Evolutionary conservation across 1,140 invertebrate species (phyloP).

Genomic region (Atta colombica): DNA sequence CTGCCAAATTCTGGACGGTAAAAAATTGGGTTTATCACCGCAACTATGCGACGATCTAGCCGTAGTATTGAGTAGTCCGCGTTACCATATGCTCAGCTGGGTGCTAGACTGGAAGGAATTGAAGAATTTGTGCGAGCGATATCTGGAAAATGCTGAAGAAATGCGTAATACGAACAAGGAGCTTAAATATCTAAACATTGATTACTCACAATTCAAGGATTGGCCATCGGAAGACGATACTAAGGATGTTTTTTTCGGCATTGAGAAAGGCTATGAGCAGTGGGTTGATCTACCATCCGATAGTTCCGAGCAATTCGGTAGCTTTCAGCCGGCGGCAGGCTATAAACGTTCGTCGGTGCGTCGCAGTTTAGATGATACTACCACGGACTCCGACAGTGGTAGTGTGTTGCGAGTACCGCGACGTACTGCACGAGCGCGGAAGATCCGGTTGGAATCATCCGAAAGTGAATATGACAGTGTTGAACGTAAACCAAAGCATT

Average conservation of each 20-base stretch:
- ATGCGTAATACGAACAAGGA: slow-evolving; percentile 88
- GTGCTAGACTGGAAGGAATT: slow-evolving; percentile 88
- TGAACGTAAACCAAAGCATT: slow-evolving; percentile 81
- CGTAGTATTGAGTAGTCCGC: slow-evolving; percentile 88
- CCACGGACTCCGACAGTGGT: slow-evolving; percentile 83
- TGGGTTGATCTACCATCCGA: slow-evolving; percentile 83
- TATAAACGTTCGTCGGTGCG: slow-evolving; percentile 79
- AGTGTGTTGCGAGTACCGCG: slow-evolving; percentile 75
- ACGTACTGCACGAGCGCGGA: slow-evolving; percentile 77
- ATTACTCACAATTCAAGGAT: slow-evolving; percentile 89
- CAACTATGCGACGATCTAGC: slow-evolving; percentile 89
- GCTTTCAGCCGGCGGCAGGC: slow-evolving; percentile 80
- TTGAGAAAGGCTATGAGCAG: slow-evolving; percentile 88
- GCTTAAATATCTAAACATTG: slow-evolving; percentile 89
- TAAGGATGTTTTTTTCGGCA: slow-evolving; percentile 86
- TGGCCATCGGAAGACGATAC: slow-evolving; percentile 86
- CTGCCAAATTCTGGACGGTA: slow-evolving; percentile 85
- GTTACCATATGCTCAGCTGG: slow-evolving; percentile 90
- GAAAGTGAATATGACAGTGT: slow-evolving; percentile 86
- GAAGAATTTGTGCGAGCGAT: slow-evolving; percentile 88
- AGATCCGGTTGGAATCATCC: slow-evolving; percentile 84
- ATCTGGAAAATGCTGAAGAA: slow-evolving; percentile 88
- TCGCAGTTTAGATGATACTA: slow-evolving; percentile 82
- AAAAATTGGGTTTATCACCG: slow-evolving; percentile 87
- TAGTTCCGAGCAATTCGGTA: slow-evolving; percentile 83